phyloP scores from a whole-genome alignment of 64 coral and sea anemone species.

The Stichodactyla mertensii region DNA sequence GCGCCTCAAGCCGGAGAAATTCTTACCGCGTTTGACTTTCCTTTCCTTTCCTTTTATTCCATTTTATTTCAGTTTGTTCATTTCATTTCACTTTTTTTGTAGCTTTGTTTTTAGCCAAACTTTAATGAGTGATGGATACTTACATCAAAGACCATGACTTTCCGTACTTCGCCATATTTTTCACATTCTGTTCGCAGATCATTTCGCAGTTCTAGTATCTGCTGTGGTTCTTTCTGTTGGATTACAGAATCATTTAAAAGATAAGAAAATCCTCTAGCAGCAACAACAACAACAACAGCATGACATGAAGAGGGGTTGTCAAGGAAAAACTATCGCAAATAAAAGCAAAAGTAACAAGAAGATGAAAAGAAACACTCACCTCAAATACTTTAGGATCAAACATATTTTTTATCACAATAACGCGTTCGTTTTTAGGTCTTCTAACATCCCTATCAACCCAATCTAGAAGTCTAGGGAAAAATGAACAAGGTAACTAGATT shows the following conservation, averaged over 20 bases:
- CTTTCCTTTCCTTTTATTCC: too few relatives aligned
- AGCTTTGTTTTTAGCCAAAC: neutral
- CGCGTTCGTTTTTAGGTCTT: conserved; percentile 72
- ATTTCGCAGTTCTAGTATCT: conserved; percentile 63
- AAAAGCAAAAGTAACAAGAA: neutral
- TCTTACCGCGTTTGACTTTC: too few relatives aligned
- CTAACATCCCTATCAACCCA: conserved; percentile 92
- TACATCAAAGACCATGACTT: conserved; percentile 99
- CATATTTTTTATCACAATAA: conserved; percentile 95
- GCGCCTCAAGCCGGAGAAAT: too few relatives aligned
- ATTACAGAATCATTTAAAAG: neutral
- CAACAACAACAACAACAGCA: neutral
- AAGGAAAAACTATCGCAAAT: neutral
- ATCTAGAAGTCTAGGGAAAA: conserved; percentile 73
- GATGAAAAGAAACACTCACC: conserved; percentile 1
- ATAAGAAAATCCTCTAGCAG: neutral
- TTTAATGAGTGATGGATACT: conserved; percentile 26
- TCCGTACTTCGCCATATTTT: conserved; percentile 93
- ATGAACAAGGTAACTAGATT: neutral
- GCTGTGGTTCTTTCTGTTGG: conserved; percentile 72
- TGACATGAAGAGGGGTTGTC: neutral
- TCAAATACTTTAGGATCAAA: conserved; percentile 81
- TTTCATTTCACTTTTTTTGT: too few relatives aligned
- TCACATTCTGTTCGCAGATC: conserved; percentile 93
- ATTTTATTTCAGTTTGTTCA: too few relatives aligned